Conservation (phyloP, 2,888 invertebrate species). For the Meliscaeva auricollis region DNA sequence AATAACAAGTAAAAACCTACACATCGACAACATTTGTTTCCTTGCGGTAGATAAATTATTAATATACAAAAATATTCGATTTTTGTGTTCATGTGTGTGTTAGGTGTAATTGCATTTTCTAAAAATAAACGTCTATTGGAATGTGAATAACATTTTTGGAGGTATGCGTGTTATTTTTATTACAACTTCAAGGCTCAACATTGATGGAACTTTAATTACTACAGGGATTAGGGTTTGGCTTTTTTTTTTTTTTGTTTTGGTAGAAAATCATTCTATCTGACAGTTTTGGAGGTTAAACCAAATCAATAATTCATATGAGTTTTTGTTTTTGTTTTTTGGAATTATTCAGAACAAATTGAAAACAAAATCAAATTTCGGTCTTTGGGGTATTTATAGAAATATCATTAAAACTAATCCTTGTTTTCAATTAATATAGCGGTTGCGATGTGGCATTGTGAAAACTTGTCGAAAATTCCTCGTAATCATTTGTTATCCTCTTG, state of each 20-base stretch:
- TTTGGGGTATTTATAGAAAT: not conserved
- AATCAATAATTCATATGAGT: not conserved
- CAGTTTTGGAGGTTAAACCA: not conserved
- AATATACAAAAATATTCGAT: not conserved
- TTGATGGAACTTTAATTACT: not conserved
- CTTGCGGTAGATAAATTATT: constrained; percentile 1
- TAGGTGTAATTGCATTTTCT: not conserved
- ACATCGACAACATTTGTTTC: not conserved
- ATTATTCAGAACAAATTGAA: not conserved
- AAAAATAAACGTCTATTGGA: not conserved
- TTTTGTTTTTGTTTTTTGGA: too few relatives aligned
- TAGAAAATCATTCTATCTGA: not conserved
- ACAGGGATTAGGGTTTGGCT: not conserved
- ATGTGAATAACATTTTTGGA: not conserved
- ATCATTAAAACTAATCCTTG: too few relatives aligned
- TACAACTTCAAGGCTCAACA: not conserved
- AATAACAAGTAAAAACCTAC: too few relatives aligned
- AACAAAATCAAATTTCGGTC: not conserved
- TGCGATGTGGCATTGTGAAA: not conserved
- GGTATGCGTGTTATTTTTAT: not conserved
- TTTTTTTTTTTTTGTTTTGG: not conserved
- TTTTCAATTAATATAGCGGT: not conserved
- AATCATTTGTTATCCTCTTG: not conserved
- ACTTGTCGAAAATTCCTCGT: not conserved
- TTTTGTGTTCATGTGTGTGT: not conserved